Conservation (phyloP, 2,113 vertebrate genomes). For the Macrotis lagotis region DNA sequence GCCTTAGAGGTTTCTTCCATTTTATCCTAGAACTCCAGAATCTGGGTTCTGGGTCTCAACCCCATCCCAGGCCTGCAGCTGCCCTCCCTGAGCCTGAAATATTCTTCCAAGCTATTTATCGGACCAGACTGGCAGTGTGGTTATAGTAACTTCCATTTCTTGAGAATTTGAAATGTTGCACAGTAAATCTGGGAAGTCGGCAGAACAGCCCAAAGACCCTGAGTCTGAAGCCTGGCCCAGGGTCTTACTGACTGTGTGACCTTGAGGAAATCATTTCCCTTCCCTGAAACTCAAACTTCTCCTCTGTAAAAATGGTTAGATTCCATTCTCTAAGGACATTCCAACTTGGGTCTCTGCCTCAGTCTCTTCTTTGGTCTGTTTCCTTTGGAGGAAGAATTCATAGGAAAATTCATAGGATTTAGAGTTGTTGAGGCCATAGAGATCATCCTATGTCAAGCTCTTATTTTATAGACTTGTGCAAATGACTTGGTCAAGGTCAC, state of each 20-base stretch:
- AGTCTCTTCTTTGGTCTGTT: neutral
- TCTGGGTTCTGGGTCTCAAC: neutral
- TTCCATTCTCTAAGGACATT: neutral
- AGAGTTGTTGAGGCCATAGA: neutral
- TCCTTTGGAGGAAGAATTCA: conserved; percentile 2
- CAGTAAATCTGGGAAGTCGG: neutral
- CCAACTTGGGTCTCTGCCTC: neutral
- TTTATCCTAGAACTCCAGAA: neutral
- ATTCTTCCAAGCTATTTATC: neutral
- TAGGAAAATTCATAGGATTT: neutral
- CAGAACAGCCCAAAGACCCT: neutral
- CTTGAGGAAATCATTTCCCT: neutral
- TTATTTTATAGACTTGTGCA: neutral
- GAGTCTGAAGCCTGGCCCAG: neutral
- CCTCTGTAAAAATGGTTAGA: neutral
- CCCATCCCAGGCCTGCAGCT: neutral
- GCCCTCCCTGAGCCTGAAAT: neutral
- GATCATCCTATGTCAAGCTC: neutral
- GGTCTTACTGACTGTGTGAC: too few species aligned
- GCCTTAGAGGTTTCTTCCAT: neutral
- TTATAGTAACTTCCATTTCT: neutral
- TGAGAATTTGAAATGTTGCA: too few species aligned
- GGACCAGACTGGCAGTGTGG: neutral
- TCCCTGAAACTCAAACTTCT: neutral
- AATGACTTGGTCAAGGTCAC: neutral